phyloP scores from a whole-genome alignment of 2,888 invertebrate genomes.

The Dicyrtomina minuta region DNA sequence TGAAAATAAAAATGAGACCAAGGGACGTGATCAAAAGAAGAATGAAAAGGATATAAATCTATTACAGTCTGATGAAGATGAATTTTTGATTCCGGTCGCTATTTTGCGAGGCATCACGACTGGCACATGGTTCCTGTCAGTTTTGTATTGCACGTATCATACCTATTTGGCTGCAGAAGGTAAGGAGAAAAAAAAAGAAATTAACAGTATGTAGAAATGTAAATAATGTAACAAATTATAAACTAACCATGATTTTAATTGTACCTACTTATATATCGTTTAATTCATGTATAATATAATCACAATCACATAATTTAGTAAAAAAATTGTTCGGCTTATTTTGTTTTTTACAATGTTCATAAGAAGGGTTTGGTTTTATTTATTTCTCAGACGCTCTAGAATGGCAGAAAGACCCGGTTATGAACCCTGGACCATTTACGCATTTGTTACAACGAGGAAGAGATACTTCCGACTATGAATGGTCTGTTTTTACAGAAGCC shows the following conservation, averaged over 20 bases:
- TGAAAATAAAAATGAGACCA: neutral
- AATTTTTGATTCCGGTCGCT: neutral
- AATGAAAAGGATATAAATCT: too few relatives aligned
- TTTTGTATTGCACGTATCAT: constrained; percentile 63
- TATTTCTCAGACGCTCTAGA: constrained; percentile 21
- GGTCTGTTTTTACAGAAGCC: constrained; percentile 61
- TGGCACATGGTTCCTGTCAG: constrained; percentile 60
- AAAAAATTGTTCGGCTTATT: too few relatives aligned
- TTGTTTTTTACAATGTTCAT: too few relatives aligned
- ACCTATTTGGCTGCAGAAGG: constrained; percentile 62
- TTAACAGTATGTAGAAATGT: neutral
- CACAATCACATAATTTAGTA: too few relatives aligned
- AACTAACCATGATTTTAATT: too few relatives aligned
- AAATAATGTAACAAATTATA: neutral
- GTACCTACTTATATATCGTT: too few relatives aligned
- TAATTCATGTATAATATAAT: too few relatives aligned
- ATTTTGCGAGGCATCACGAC: neutral
- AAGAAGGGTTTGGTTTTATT: neutral
- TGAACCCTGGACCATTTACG: constrained; percentile 61
- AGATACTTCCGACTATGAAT: constrained; percentile 72
- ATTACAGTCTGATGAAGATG: neutral
- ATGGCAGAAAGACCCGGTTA: constrained; percentile 55
- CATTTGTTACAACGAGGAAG: constrained; percentile 62
- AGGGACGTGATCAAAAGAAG: too few relatives aligned
- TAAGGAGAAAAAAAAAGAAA: constrained; percentile 58